Evolutionary conservation across 2,888 invertebrate genomes (phyloP), one percentile per base, ranked within the genome.

Genomic region (Apamea monoglypha): DNA sequence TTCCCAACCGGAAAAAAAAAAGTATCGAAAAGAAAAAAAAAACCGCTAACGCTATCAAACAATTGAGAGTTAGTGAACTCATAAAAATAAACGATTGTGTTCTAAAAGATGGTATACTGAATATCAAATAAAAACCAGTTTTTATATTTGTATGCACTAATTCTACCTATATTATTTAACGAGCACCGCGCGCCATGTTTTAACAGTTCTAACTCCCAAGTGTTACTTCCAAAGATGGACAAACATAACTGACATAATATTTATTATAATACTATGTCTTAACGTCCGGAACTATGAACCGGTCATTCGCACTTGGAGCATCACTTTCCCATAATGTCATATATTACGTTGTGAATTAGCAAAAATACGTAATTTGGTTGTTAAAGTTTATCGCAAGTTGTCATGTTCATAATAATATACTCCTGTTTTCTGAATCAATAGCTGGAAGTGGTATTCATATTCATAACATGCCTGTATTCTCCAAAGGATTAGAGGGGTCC

Each of bases 301-400:
- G 73, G 85, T 87, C 87, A 71, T 81, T 86, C 75, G 67, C 87
- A 64, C 40, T n/a, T 36, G n/a, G 47, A 68, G 21, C 47, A 63
- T 75, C 50, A 79, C 86, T 86, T 87, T 87, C 87, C 73, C 78
- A n/a, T 56, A 74, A 32, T 71, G n/a, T 32, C 18, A 73, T 40
- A 73, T 40, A 70, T 29, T 29, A 59, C n/a, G 36, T 5, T 40
- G 29, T 84, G 77, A 78, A 66, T 78, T 73, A 10, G 63, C 72
- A 75, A 74, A 85, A 78, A 81, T 73, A 71, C 44, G 63, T 83
- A 59, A 83, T 70, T 32, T 67, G 14, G 50, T 53, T 29, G 44
- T 70, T 7, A 82, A 71, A 16, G 7, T 12, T 72, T 72, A 75
- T 81, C 16, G 36, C 59, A 14, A 66, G 56, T 61, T 69, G 36